Percentiles rank a stretch among this genome's conserved stretches.
These are phyloP conservation scores for Caranx ignobilis DNA, from an alignment of 2,113 vertebrate genomes.

Conservation along the genomic window DNA sequence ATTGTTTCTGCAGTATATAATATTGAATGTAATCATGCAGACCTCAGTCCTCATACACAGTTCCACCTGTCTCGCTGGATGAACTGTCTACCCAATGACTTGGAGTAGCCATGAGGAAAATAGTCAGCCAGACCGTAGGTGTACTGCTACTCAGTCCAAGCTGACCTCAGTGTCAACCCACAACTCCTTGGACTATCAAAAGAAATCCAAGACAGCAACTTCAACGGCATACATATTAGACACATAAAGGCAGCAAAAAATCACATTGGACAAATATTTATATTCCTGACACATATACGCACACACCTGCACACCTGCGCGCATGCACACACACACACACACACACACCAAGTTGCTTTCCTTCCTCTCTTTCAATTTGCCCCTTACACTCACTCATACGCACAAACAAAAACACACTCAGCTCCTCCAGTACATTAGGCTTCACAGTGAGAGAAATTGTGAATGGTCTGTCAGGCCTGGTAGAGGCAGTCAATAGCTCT, in stretches of 20 bases:
- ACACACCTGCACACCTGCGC: neutral
- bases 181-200: constrained; percentile 4
- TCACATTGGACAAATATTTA: constrained; percentile 28
- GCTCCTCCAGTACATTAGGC: constrained; percentile 67
- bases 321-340: neutral
- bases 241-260: constrained; percentile 16
- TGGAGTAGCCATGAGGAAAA: constrained; percentile 26
- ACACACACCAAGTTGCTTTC: constrained; percentile 20
- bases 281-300: constrained; percentile 23
- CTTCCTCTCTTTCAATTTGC: neutral
- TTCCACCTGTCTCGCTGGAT: constrained; percentile 9
- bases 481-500: constrained; percentile 63
- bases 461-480: constrained; percentile 65
- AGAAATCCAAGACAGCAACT: neutral
- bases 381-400: constrained; percentile 44
- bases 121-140: neutral
- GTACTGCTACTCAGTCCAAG: constrained; percentile 3
- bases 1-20: constrained; percentile 2
- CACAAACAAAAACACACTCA: constrained; percentile 57
- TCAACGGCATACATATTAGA: neutral
- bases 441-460: constrained; percentile 67
- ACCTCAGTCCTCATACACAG: neutral
- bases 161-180: constrained; percentile 32
- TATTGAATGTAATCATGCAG: neutral
- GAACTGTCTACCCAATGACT: constrained; percentile 29